Conservation (phyloP, 2,797 vertebrate genomes). For the Helarctos malayanus region DNA sequence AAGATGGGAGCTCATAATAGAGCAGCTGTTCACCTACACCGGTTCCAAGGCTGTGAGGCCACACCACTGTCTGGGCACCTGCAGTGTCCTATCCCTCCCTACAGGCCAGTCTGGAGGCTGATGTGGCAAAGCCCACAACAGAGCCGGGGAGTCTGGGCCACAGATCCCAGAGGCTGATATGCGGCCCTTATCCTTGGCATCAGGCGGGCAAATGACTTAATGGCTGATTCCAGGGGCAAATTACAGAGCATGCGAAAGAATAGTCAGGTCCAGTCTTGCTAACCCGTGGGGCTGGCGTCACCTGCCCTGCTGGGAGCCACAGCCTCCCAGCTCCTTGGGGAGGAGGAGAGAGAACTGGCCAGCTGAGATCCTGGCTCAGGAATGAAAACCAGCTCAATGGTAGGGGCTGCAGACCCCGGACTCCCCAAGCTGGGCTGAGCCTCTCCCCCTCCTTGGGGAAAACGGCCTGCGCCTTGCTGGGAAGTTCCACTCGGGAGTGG, state of each 20-base stretch:
- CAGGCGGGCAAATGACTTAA: slow-evolving; percentile 62
- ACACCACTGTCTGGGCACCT: neutral
- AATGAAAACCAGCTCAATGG: neutral
- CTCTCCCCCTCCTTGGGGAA: neutral
- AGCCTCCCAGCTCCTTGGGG: neutral
- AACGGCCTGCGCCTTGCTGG: fast-evolving
- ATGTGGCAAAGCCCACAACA: slow-evolving; percentile 58
- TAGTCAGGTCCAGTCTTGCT: slow-evolving; percentile 72
- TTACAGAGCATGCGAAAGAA: slow-evolving; percentile 73
- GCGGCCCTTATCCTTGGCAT: slow-evolving; percentile 77
- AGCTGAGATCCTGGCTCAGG: neutral
- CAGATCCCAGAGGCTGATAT: slow-evolving; percentile 79
- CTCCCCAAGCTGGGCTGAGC: neutral
- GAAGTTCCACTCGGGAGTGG: fast-evolving
- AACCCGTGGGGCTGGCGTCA: slow-evolving; percentile 39
- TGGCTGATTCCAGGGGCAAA: slow-evolving; percentile 77
- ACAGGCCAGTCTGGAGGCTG: slow-evolving; percentile 61
- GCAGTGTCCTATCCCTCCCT: neutral
- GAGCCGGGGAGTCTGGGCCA: slow-evolving; percentile 76
- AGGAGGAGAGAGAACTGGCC: neutral
- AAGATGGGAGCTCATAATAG: neutral
- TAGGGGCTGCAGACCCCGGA: neutral
- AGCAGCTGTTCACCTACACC: neutral
- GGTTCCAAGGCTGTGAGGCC: neutral
- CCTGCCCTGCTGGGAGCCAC: slow-evolving; percentile 14